These are phyloP conservation scores for Corythaeola cristata DNA, from an alignment of 2,113 vertebrate species.

Conservation along the genomic window DNA sequence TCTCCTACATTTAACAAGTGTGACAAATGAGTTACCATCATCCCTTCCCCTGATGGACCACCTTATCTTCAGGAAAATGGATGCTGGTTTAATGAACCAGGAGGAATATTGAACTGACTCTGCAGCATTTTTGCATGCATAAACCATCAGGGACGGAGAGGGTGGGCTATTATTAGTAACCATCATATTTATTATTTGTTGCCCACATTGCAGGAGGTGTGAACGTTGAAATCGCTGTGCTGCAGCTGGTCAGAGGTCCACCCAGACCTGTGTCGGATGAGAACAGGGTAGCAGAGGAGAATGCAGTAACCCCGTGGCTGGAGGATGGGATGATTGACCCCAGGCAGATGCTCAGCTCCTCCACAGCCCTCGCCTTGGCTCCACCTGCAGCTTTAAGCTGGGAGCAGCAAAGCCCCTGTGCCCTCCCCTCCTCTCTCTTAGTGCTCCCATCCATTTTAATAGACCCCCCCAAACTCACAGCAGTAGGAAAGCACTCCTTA, in stretches of 20 bases:
- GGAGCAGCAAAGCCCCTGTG: not conserved
- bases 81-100: slow-evolving; percentile 12
- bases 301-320: not conserved
- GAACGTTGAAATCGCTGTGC: fast-evolving
- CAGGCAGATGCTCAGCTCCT: not conserved
- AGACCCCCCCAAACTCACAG: not conserved
- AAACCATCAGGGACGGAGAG: not conserved
- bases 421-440: not conserved
- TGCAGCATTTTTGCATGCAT: not conserved
- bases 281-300: not conserved
- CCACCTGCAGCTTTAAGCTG: not conserved
- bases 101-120: not conserved
- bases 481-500: not conserved
- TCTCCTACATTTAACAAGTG: slow-evolving; percentile 40
- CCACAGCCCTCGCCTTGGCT: fast-evolving
- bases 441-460: not conserved
- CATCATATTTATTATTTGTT: not conserved
- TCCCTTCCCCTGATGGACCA: not conserved
- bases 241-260: not conserved
- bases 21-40: slow-evolving; percentile 52
- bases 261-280: not conserved
- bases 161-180: not conserved
- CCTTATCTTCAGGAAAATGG: slow-evolving; percentile 31
- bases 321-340: not conserved
- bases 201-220: not conserved